A percentile compares a stretch with the other conserved stretches of the same genome.
Conservation (phyloP, 2,888 invertebrate species). For the Eupeodes latifasciatus region DNA sequence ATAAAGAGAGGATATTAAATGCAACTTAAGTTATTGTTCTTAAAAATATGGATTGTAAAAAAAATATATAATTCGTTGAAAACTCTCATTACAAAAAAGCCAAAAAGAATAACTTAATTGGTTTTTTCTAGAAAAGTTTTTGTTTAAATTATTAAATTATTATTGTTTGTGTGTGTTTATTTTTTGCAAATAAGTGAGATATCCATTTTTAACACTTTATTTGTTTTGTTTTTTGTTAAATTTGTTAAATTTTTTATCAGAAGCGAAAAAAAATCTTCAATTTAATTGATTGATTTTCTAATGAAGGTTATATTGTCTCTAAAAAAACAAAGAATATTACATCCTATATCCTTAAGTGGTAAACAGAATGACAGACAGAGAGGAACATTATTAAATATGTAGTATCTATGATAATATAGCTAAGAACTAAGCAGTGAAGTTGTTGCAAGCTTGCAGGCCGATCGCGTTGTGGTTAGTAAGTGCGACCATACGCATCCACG, state of each 20-base stretch:
- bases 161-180: neutral
- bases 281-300: conserved; percentile 14
- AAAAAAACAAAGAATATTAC: neutral
- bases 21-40: conserved; percentile 5
- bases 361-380: conserved; percentile 65
- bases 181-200: neutral
- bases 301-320: conserved; percentile 18
- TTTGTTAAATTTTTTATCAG: conserved; percentile 21
- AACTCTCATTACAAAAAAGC: conserved; percentile 57
- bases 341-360: conserved; percentile 54
- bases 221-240: conserved; percentile 6
- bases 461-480: conserved; percentile 77
- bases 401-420: conserved; percentile 41
- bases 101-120: conserved; percentile 67
- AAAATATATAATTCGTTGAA: neutral
- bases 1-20: conserved; percentile 42
- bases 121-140: conserved; percentile 57
- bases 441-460: conserved; percentile 74
- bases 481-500: conserved; percentile 83
- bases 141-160: neutral
- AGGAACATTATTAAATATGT: conserved; percentile 54
- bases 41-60: neutral
- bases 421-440: conserved; percentile 74
- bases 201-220: conserved; percentile 9
- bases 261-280: conserved; percentile 36